Conservation (phyloP, 2,888 invertebrate genomes). For the Dysmachus trigonus region DNA sequence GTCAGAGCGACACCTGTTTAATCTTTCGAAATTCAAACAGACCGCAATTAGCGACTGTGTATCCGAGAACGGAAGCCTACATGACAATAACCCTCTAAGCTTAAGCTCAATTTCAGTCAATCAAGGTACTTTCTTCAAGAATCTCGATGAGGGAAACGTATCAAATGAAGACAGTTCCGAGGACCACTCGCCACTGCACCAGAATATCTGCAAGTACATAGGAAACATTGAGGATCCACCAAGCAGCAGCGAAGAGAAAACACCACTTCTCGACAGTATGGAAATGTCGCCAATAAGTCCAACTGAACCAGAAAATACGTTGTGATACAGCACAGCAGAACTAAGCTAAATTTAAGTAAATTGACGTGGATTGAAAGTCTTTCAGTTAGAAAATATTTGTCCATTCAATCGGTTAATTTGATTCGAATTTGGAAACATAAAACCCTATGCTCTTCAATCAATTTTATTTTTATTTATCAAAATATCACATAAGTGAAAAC, state of each 20-base stretch:
- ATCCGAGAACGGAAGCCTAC: slow-evolving; percentile 61
- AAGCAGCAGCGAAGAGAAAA: slow-evolving; percentile 62
- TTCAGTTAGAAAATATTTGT: not conserved
- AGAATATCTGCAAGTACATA: slow-evolving; percentile 54
- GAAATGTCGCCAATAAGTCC: slow-evolving; percentile 65
- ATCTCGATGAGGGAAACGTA: slow-evolving; percentile 16
- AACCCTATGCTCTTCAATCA: not conserved
- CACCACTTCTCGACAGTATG: slow-evolving; percentile 63
- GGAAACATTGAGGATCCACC: slow-evolving; percentile 52
- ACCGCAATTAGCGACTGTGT: slow-evolving; percentile 61
- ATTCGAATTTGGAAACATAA: not conserved
- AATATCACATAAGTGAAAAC: no score
- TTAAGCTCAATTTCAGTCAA: slow-evolving; percentile 44
- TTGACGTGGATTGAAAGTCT: not conserved
- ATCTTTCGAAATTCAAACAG: slow-evolving; percentile 60
- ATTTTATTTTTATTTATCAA: not conserved
- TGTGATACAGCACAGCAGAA: not conserved
- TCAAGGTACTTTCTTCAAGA: slow-evolving; percentile 12
- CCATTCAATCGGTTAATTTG: not conserved
- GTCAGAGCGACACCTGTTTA: slow-evolving; percentile 59
- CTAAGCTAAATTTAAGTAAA: not conserved
- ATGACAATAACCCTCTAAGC: slow-evolving; percentile 55
- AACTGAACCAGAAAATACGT: slow-evolving; percentile 56
- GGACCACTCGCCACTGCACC: slow-evolving; percentile 60
- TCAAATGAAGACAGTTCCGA: slow-evolving; percentile 54